Evolutionary conservation across 2,797 vertebrate species (phyloP), one percentile per base, ranked within the genome.

Genomic region (Ispidina picta): DNA sequence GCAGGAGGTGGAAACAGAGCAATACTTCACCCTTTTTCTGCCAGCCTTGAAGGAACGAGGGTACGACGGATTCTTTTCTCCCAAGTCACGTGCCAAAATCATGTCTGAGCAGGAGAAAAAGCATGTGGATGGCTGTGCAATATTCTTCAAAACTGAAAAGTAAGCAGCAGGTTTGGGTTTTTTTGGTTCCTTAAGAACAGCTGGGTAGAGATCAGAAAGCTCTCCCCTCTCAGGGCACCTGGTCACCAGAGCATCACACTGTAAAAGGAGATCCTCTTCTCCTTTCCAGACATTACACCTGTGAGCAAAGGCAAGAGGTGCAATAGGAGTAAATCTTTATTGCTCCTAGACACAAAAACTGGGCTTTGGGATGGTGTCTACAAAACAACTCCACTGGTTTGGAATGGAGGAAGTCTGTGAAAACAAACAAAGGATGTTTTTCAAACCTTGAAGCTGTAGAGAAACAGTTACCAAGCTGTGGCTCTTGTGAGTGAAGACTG

Each of bases 71-170:
- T 99, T 99, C 97, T 99, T 99, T 97, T 99, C 99, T 97, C 99
- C 99, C 59, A 99, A 99, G 98, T 99, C 99, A 97, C 99, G 99
- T 97, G 99, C 99, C 98, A 99, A 99, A 98, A 98, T 99, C 95
- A 98, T 99, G 97, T 99, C 99, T 1, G 99, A 99, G 86, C 99
- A 98, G 97, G 99, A 99, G 97, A 98, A 98, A 82, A 99, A 99
- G 93, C 99, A 99, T 91, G 99, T 99, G 94, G 99, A 99, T 1
- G 99, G 99, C 97, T 99, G 99, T 88, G 99, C 99, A 56, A 98
- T 99, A 96, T 99, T 99, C 98, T 99, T 99, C 97, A 99, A 99
- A 97, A 99, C 98, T 0, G 98, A 99, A 84, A 99, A 99, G 99
- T 99, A 95, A 97, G 98, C 71, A 29, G 9, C 39, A 8, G 48